phyloP scores from a whole-genome alignment of 64 coral and sea anemone species.

The Pocillopora verrucosa region DNA sequence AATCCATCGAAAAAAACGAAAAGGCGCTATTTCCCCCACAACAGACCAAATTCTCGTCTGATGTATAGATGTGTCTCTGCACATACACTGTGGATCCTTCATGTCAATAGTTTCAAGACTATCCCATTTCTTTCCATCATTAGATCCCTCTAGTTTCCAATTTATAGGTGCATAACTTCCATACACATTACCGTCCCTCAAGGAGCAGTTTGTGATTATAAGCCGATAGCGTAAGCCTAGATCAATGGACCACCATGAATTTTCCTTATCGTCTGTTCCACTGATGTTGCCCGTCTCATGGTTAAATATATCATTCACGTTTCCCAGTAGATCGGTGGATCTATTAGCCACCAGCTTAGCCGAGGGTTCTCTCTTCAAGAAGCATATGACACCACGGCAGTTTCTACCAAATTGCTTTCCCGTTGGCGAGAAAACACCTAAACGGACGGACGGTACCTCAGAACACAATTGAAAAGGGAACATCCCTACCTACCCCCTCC shows the following conservation, averaged over 20 bases:
- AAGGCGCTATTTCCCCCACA: neutral
- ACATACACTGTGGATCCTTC: neutral
- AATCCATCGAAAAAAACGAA: neutral
- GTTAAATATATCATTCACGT: conserved; percentile 39
- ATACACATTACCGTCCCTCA: neutral
- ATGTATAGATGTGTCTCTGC: neutral
- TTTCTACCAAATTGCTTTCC: neutral
- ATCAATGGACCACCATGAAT: conserved; percentile 73
- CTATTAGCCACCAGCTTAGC: neutral
- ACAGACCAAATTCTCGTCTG: neutral
- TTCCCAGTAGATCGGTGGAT: conserved; percentile 55
- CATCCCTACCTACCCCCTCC: too few relatives aligned
- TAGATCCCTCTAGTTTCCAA: neutral
- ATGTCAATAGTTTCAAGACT: neutral
- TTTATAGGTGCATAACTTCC: neutral
- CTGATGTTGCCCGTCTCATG: conserved; percentile 38
- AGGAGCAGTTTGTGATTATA: conserved; percentile 28
- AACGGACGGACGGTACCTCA: neutral
- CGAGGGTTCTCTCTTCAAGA: neutral
- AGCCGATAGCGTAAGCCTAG: conserved; percentile 39
- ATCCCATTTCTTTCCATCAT: neutral
- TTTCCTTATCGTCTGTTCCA: conserved; percentile 54
- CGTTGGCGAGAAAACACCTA: neutral
- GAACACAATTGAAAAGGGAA: neutral
- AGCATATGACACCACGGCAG: neutral